phyloP scores from a whole-genome alignment of 2,888 invertebrate genomes.

The Strigamia maritima region DNA sequence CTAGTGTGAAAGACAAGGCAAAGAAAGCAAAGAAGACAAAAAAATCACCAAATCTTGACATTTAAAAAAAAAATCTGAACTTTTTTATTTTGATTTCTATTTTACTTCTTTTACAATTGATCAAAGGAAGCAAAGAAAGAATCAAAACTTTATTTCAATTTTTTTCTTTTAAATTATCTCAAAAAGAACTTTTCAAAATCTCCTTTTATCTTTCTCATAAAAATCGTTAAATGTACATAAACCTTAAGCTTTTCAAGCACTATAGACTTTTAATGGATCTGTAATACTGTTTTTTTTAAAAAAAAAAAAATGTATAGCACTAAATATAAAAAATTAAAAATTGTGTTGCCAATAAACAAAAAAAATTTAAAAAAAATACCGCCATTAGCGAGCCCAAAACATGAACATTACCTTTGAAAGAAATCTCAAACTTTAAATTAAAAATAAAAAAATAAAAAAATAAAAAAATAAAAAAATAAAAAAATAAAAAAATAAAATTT shows the following conservation, averaged over 20 bases:
- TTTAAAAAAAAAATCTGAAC: background rate
- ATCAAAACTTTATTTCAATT: background rate
- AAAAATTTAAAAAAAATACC: no score
- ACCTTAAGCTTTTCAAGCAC: background rate
- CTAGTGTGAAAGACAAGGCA: slow-evolving; percentile 9
- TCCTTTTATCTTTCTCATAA: background rate
- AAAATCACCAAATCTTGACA: slow-evolving; percentile 1
- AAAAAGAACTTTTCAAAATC: background rate
- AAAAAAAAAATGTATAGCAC: background rate
- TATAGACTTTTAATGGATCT: background rate
- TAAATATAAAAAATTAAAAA: background rate
- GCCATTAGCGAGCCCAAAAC: no score
- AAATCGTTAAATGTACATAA: slow-evolving; percentile 16
- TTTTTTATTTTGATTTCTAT: background rate
- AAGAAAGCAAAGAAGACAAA: background rate
- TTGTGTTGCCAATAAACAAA: background rate
- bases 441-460: background rate
- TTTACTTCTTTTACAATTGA: background rate
- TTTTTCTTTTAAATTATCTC: background rate
- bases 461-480: no score
- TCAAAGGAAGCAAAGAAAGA: background rate
- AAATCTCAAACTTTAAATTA: background rate
- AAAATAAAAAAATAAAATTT: no score
- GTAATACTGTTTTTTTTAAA: background rate
- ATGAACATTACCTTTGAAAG: background rate